Evolutionary conservation across 2,113 vertebrate species (phyloP).

Genomic region (Percina caprodes): DNA sequence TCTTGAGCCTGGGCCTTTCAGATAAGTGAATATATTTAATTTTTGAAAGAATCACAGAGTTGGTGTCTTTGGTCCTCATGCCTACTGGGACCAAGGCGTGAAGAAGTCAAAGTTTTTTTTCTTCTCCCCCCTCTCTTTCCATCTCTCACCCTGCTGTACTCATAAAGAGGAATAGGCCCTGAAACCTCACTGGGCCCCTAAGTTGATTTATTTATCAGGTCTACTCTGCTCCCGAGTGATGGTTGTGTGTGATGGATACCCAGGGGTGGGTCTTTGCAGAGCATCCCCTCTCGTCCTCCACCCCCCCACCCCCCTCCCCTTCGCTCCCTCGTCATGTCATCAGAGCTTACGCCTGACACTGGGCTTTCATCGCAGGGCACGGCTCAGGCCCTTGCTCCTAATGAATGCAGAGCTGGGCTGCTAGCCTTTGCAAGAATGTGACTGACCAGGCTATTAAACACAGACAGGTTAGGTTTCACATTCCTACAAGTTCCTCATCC

Average conservation of each 20-base stretch:
- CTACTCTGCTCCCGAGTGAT: constrained; percentile 78
- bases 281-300: constrained; percentile 26
- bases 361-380: constrained; percentile 75
- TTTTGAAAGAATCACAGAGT: constrained; percentile 86
- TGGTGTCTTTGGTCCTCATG: constrained; percentile 84
- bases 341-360: constrained; percentile 70
- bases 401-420: constrained; percentile 68
- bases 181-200: constrained; percentile 84
- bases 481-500: constrained; percentile 30
- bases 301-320: constrained; percentile 20
- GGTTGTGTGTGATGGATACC: constrained; percentile 82
- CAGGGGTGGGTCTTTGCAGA: constrained; percentile 80
- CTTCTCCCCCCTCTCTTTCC: constrained; percentile 25
- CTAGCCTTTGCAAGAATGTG: constrained; percentile 41
- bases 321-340: constrained; percentile 60
- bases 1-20: constrained; percentile 82
- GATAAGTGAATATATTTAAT: constrained; percentile 88
- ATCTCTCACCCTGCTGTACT: constrained; percentile 72
- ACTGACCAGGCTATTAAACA: constrained; percentile 65
- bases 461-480: constrained; percentile 57
- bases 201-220: constrained; percentile 89
- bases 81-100: constrained; percentile 81
- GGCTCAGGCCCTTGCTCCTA: constrained; percentile 64
- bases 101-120: constrained; percentile 78
- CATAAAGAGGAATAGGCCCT: constrained; percentile 82